Evolutionary conservation across 37 sponge, comb jelly and placozoan genomes (phyloP), one percentile per base, ranked within the genome.

Genomic region (Ephydatia muelleri): DNA sequence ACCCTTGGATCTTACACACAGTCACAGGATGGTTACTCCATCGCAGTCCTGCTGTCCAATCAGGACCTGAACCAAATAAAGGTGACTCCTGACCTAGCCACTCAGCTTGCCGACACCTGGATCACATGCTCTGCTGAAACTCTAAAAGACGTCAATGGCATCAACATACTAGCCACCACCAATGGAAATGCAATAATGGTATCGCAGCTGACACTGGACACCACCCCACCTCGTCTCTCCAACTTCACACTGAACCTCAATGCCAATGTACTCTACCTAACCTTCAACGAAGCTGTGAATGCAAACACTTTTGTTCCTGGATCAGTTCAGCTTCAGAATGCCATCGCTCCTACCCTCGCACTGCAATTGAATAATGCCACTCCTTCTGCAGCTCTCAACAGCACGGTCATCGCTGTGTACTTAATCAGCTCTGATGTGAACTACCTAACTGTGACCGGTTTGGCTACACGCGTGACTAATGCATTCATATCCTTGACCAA

Each of bases 61-160:
- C 29, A 49, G 21, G 93, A 95, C 57, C 65, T 92, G 76, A 90
- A 95, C 84, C 77, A 82, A 43, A 72, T 95, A 5, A 95, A 92
- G 78, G 69, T n/a, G 40, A 87, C 36, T 19, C 25, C 85, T 5
- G 33, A 74, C 23, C 71, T 95, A 32, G 96, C 91, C 26, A 95
- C 96, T 16, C 81, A 80, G 13, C 16, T 6, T 13, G 73, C 67
- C 22, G 65, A 95, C 66, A 95, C 96, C 8, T 95, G 87, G 87
- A n/a, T 95, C 33, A 92, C 91, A 5, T 39, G 87, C 34, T 66
- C 65, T 14, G 84, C 93, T 4, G 49, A 38, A 25, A 88, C 93
- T 9, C 30, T 95, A 38, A 80, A 90, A 78, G 96, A 95, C 66
- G 81, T 95, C 6, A 88, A 86, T 37, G 79, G 79, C 11, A 35